Evolutionary conservation across 2,797 vertebrate species (phyloP).

Genomic region (Cuculus canorus): DNA sequence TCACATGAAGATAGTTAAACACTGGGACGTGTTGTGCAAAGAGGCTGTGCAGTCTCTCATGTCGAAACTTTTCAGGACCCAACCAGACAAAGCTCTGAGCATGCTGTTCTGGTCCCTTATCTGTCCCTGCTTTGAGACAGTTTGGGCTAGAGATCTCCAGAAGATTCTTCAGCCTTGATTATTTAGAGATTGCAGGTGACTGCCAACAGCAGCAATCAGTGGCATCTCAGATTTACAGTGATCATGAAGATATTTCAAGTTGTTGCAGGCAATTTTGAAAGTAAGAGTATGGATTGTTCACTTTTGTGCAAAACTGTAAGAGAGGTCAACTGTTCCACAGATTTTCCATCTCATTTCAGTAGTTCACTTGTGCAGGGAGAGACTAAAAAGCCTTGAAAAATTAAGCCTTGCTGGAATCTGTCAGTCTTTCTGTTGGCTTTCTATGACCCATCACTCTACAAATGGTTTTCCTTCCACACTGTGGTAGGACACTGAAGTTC

Average conservation of each 20-base stretch:
- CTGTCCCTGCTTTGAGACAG: neutral
- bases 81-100: neutral
- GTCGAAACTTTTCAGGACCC: neutral
- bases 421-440: neutral
- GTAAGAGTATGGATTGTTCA: neutral
- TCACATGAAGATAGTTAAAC: neutral
- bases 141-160: neutral
- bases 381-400: neutral
- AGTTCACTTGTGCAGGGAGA: neutral
- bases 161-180: neutral
- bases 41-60: neutral
- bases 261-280: neutral
- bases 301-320: neutral
- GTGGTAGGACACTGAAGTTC: neutral
- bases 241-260: neutral
- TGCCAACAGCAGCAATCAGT: neutral
- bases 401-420: neutral
- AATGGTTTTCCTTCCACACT: neutral
- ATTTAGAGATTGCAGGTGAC: neutral
- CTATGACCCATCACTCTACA: neutral
- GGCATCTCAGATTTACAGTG: neutral
- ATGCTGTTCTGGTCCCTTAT: neutral
- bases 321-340: neutral
- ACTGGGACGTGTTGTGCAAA: accelerated
- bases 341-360: neutral